Percentiles rank a stretch among this genome's conserved stretches.
Conservation (phyloP, 2,888 invertebrate genomes). For the Petrolisthes cinctipes region DNA sequence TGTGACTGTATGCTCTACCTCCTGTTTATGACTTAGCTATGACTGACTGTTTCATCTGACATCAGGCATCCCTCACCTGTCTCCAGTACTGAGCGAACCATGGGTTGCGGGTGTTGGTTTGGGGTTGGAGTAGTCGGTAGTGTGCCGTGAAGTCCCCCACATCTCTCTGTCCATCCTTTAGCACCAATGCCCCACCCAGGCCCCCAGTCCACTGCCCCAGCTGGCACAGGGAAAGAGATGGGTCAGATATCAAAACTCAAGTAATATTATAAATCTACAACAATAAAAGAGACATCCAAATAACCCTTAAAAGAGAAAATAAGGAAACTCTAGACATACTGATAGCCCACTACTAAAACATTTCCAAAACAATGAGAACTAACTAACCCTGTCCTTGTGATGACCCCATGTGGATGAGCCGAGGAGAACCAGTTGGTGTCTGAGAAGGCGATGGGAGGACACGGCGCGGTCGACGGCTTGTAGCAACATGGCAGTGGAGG, state of each 20-base stretch:
- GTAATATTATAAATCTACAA: too few species aligned
- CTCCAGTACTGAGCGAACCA: conserved; percentile 72
- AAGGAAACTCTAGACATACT: too few species aligned
- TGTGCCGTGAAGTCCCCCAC: conserved; percentile 60
- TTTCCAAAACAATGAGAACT: background rate
- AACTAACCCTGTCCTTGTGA: conserved; percentile 42
- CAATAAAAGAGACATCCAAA: too few species aligned
- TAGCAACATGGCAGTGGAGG: conserved; percentile 66
- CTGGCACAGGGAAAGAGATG: conserved; percentile 56
- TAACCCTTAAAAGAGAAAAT: too few species aligned
- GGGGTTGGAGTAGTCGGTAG: conserved; percentile 63
- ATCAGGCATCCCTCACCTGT: conserved; percentile 63
- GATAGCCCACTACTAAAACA: background rate
- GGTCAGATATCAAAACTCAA: too few species aligned
- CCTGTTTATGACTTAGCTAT: too few species aligned
- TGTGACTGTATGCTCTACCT: too few species aligned
- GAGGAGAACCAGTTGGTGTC: conserved; percentile 57
- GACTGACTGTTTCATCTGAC: background rate
- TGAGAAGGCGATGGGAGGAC: conserved; percentile 21
- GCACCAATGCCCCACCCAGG: conserved; percentile 45
- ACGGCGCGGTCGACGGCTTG: conserved; percentile 65
- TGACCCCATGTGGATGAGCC: conserved; percentile 64
- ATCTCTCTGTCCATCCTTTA: conserved; percentile 59
- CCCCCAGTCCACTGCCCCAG: conserved; percentile 45
- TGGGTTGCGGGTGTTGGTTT: conserved; percentile 69